These are phyloP conservation scores for Panthera uncia DNA, from an alignment of 2,113 vertebrate genomes.

Conservation along the genomic window DNA sequence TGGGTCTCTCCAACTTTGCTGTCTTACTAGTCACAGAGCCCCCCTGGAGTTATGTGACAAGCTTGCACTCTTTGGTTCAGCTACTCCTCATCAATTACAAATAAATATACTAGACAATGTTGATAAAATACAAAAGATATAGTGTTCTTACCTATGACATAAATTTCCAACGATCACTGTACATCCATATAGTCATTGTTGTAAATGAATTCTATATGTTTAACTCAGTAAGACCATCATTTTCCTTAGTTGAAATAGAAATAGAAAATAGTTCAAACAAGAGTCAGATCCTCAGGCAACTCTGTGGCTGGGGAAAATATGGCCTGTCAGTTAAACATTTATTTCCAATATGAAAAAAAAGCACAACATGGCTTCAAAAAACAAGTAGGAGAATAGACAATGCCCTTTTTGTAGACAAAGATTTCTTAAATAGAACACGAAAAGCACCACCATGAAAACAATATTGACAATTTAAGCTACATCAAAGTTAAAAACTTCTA, in stretches of 20 bases:
- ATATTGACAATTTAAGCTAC: background rate
- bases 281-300: background rate
- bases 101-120: background rate
- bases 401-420: background rate
- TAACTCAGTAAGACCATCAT: background rate
- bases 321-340: background rate
- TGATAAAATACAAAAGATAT: background rate
- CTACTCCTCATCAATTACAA: background rate
- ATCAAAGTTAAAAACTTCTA: background rate
- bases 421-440: background rate
- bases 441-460: background rate
- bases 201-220: background rate
- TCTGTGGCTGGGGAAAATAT: background rate
- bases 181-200: background rate
- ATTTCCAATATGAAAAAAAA: background rate
- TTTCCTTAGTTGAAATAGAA: background rate
- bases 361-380: background rate
- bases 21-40: background rate
- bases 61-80: background rate
- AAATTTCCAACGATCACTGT: background rate
- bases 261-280: background rate
- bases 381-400: background rate
- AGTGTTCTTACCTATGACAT: background rate
- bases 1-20: background rate
- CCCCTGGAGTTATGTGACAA: rapidly evolving